Evolutionary conservation across 2,113 vertebrate species (phyloP), one percentile per base, ranked within the genome.

Genomic region (Oreochromis niloticus): DNA sequence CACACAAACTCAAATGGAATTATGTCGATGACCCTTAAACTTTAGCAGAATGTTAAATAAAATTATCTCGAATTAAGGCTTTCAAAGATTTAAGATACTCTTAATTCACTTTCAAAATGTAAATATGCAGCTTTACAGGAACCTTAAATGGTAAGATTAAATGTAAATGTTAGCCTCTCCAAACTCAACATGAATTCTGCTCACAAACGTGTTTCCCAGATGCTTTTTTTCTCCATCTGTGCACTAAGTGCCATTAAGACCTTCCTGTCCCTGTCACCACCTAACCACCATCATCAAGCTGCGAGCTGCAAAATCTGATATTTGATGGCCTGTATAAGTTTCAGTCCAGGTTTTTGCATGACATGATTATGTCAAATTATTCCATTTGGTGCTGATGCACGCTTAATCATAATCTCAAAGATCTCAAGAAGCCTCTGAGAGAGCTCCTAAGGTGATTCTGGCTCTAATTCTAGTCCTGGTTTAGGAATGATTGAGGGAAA

Each of bases 1-100:
- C 73, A 50, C 59, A 27, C 27, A 80, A 59, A 61, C 11, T 56
- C n/a, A 84, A 71, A 56, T 12, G 41, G 63, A 83, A 81, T 90
- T 52, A 81, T 81, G 71, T 41, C 14, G 61, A 84, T 84, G 48
- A 78, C 71, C 9, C 24, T 46, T 46, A 41, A 71, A 71, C 36
- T 24, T 43, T 71, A 71, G 36, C 66, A 43, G 68, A 43, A 78
- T 78, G 27, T 8, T 78, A 32, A 78, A 78, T 32, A 78, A 50
- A 78, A 78, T 12, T 1, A 19, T 78, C 16, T 32, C 9, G 3
- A 50, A 17, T 50, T 50, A 78, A 78, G 4, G 43, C 43, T 8
- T 19, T 50, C 16, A 50, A 32, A 32, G 24, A 30, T 78, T n/a
- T 78, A 11, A 19, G 24, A 32, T 19, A 32, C 4, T 22, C 4